Conservation (phyloP, 2,797 vertebrate genomes). For the Tenualosa thibaudeaui region DNA sequence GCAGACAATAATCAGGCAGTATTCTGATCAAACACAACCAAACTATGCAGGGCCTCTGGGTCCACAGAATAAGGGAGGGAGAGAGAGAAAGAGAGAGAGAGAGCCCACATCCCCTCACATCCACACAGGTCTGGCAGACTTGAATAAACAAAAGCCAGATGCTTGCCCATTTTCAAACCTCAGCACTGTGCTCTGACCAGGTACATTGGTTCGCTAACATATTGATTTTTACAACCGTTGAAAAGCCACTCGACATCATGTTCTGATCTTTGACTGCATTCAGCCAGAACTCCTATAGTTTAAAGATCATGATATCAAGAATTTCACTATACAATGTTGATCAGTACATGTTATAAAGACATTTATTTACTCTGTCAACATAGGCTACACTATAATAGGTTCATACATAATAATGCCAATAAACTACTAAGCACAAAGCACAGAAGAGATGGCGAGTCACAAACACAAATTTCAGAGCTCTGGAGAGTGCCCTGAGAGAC, state of each 20-base stretch:
- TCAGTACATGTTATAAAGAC: not conserved
- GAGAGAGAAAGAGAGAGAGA: constrained; percentile 11
- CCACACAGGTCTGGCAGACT: not conserved
- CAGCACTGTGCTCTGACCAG: not conserved
- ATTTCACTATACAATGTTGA: not conserved
- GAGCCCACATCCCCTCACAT: not conserved
- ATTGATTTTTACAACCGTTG: not conserved
- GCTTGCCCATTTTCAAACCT: not conserved
- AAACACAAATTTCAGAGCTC: not conserved
- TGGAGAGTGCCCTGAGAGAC: not conserved
- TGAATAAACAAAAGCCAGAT: constrained; percentile 17
- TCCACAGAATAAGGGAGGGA: not conserved
- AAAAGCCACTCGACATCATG: not conserved
- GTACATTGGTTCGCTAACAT: not conserved
- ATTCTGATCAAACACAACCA: constrained; percentile 19
- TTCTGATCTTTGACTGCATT: not conserved
- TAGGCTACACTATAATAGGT: too few species aligned
- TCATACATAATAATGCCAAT: too few species aligned
- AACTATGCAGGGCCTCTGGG: constrained; percentile 10
- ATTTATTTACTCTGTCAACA: too few species aligned
- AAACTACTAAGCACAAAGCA: not conserved
- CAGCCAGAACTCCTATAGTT: not conserved
- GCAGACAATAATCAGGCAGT: constrained; percentile 17
- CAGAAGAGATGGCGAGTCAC: not conserved
- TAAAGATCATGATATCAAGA: not conserved